Evolutionary conservation across 1,140 invertebrate species (phyloP), one percentile per base, ranked within the genome.

Genomic region (Apis florea): DNA sequence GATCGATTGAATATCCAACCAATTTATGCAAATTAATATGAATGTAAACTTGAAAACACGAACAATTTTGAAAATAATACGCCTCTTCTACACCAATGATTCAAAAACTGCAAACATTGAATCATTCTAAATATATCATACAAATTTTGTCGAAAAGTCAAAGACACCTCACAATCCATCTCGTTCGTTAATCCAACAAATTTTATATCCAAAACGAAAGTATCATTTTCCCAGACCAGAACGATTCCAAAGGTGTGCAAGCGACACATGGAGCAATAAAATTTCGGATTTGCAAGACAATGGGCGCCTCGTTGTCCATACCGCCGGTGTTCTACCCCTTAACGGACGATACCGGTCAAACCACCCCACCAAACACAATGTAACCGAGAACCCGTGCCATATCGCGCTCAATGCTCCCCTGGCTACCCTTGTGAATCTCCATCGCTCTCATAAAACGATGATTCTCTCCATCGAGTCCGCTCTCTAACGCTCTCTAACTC

Each of bases 361-460:
- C 56, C 56, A 51, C 66, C 80, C 79, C 49, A 49, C 15, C n/a
- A 40, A 17, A 19, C 17, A 78, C 63, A 56, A 74, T 56, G 61
- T 66, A 59, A 19, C 68, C 17, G 24, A 40, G 31, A 78, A n/a
- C n/a, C 59, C 49, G 75, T 53, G 67, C 51, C 24, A n/a, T 79
- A 79, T 79, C 75, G 40, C 81, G 19, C 13, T 56, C 15, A 0
- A 24, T 58, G 47, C 31, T 70, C 61, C 68, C 63, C 54, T 6
- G 31, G 31, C 10, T 49, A 72, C 53, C 63, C 68, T 56, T 64
- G 73, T 80, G 83, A 87, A 87, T 86, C 85, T 77, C 58, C 76
- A 79, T 85, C 73, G 79, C 31, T 26, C 56, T 70, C 73, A 61
- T 80, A 68, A 83, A 76, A 77, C 59, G 53, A 58, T 58, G 58